Evolutionary conservation across 2,888 invertebrate genomes (phyloP).

Genomic region (Idaea straminata): DNA sequence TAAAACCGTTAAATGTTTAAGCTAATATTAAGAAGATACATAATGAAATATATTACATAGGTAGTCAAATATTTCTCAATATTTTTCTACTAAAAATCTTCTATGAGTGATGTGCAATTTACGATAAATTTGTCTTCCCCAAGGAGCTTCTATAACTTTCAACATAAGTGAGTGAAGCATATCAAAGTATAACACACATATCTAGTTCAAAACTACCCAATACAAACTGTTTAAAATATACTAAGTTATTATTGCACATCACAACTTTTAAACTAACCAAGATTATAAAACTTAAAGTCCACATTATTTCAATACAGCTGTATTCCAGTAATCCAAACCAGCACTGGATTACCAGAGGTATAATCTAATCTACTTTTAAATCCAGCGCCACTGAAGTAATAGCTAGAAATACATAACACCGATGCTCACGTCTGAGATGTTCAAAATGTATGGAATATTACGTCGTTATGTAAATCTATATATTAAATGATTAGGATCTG

Average conservation of each 20-base stretch:
- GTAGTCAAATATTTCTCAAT: constrained; percentile 65
- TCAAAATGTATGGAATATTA: background rate
- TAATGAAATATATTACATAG: constrained; percentile 39
- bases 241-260: constrained; percentile 19
- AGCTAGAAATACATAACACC: background rate
- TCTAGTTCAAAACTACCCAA: constrained; percentile 1
- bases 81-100: constrained; percentile 68
- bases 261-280: constrained; percentile 22
- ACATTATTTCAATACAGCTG: background rate
- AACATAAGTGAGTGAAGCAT: background rate
- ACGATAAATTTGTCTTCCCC: constrained; percentile 3
- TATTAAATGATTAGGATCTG: no score
- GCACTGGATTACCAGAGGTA: no score
- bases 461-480: background rate
- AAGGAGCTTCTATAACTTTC: background rate
- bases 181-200: constrained; percentile 2
- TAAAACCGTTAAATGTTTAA: constrained; percentile 44
- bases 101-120: constrained; percentile 55
- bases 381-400: no score
- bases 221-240: background rate
- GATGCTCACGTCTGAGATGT: background rate
- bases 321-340: no score
- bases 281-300: background rate
- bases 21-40: constrained; percentile 40
- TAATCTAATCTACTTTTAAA: no score